A percentile compares a stretch with the other conserved stretches of the same genome.
These are phyloP conservation scores for Octodon degus DNA, from an alignment of 2,113 vertebrate species.

Conservation along the genomic window DNA sequence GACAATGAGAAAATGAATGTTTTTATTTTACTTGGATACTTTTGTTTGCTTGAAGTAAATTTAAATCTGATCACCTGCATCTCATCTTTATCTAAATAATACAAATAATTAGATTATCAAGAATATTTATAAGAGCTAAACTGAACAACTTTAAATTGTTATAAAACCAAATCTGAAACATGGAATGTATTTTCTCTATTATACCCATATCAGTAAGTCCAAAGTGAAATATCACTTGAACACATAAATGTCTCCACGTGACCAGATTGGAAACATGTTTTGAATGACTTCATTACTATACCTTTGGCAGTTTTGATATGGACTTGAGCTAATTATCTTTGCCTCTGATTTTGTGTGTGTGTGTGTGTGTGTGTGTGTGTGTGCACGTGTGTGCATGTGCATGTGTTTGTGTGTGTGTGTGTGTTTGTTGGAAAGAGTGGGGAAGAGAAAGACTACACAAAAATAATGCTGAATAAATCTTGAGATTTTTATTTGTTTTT, in stretches of 20 bases:
- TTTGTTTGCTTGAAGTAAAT: conserved; percentile 34
- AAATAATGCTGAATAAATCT: not conserved
- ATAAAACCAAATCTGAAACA: conserved; percentile 1
- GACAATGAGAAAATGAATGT: conserved; percentile 10
- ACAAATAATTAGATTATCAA: conserved; percentile 23
- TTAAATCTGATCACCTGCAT: conserved; percentile 12
- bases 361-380: not conserved
- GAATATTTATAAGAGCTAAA: conserved; percentile 21
- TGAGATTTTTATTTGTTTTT: not conserved
- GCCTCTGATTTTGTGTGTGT: not conserved
- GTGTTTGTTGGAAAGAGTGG: not conserved
- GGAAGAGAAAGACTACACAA: not conserved
- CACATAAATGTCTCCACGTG: not conserved
- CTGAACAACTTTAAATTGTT: not conserved
- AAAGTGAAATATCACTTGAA: not conserved
- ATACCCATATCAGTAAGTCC: not conserved
- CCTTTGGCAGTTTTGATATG: not conserved
- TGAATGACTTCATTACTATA: not conserved
- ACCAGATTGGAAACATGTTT: not conserved
- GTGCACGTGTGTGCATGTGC: too few relatives aligned
- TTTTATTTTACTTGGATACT: conserved; percentile 20
- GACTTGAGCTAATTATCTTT: not conserved
- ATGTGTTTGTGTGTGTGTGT: not conserved
- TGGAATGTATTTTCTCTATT: not conserved
- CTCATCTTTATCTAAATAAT: conserved; percentile 35